Evolutionary conservation across 2,888 invertebrate genomes (phyloP), one percentile per base, ranked within the genome.

Genomic region (Eupithecia centaureata): DNA sequence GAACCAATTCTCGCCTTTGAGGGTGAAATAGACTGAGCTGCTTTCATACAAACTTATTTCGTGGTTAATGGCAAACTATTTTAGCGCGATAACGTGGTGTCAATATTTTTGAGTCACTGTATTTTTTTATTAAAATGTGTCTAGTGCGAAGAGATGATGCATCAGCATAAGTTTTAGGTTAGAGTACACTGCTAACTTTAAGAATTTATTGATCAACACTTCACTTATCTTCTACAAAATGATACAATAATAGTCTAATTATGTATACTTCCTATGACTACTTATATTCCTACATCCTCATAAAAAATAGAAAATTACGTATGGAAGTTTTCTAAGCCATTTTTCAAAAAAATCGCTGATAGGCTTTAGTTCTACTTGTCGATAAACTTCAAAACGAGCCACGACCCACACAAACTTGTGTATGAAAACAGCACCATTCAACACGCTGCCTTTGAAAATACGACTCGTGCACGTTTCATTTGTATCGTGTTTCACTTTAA

Each of bases 1-100:
- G 84, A 88, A 79, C 75, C 85, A 88, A 90, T 89, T 89, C 87
- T 79, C 82, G 78, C 75, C 76, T 83, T 77, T 79, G 80, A 83
- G 79, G 80, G 86, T 84, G 86, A 52, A 52, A 13, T 27, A 52
- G 52, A 27, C 22, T 18, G 18, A 4, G 1, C n/a, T 33, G 22
- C 18, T 57, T 32, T 32, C 32, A 57, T 57, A 57, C 57, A 57
- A 57, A 57, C 10, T 32, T 56, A 22, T 57, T 32, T 33, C 3
- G 12, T 22, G 22, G 10, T 18, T 10, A 38, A n/a, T n/a, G 38
- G n/a, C 38, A 38, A 47, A 33, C 18, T 57, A 57, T 57, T 32
- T 57, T 5, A 28, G 15, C n/a, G n/a, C 15, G 15, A 52, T 15
- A 5, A 25, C 5, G 15, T 10, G 18, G 10, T 22, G 22, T 10